phyloP scores from a whole-genome alignment of 2,113 vertebrate genomes.

The Ornithorhynchus anatinus region DNA sequence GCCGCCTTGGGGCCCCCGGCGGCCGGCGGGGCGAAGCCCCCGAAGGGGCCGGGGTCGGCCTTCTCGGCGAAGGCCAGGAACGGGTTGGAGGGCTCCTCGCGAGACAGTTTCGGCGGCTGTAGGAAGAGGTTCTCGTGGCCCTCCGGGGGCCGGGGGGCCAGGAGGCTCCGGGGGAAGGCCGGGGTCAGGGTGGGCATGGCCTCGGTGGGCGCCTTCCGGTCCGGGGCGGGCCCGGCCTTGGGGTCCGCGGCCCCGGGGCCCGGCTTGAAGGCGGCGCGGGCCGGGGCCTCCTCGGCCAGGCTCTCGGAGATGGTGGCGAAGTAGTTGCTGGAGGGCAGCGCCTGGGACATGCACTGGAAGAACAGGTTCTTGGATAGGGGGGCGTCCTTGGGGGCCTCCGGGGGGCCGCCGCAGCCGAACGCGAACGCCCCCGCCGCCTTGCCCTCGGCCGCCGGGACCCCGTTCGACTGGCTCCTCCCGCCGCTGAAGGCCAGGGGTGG shows the following conservation, averaged over 20 bases:
- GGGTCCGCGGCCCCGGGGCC: constrained; percentile 79
- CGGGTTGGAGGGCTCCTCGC: constrained; percentile 90
- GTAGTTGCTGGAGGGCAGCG: constrained; percentile 85
- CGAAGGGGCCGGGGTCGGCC: constrained; percentile 84
- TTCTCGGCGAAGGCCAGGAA: constrained; percentile 91
- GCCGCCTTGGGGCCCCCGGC: constrained; percentile 60
- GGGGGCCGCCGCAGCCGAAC: constrained; percentile 77
- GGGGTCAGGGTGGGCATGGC: constrained; percentile 83
- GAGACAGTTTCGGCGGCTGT: constrained; percentile 85
- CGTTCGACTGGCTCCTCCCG: constrained; percentile 83
- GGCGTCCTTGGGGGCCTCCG: constrained; percentile 79
- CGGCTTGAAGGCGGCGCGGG: constrained; percentile 72
- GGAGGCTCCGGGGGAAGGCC: constrained; percentile 80
- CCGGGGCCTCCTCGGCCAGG: constrained; percentile 81
- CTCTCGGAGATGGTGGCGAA: constrained; percentile 90
- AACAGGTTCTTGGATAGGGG: constrained; percentile 92
- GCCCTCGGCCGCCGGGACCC: constrained; percentile 76
- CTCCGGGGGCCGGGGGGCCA: constrained; percentile 74
- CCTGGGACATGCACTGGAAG: constrained; percentile 98
- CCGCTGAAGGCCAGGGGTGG: constrained; percentile 82
- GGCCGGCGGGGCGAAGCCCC: constrained; percentile 80
- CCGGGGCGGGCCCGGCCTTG: constrained; percentile 78
- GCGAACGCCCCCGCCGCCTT: constrained; percentile 86
- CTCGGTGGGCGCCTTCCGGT: constrained; percentile 78
- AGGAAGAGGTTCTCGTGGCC: constrained; percentile 95